These are phyloP conservation scores for Ectobius pallidus DNA, from an alignment of 2,888 invertebrate species.

Conservation along the genomic window DNA sequence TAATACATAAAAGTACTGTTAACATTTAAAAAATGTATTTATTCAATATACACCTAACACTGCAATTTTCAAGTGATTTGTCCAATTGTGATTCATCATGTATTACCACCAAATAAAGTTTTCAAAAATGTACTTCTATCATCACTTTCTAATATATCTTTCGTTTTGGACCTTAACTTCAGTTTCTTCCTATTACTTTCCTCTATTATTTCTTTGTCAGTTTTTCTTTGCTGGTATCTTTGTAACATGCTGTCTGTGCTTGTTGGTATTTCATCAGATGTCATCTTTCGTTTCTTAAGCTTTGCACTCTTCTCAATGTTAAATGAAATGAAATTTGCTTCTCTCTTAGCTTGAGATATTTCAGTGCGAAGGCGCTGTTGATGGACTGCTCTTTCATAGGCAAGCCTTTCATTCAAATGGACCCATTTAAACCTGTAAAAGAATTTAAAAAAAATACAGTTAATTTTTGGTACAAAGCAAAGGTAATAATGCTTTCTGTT, in stretches of 20 bases:
- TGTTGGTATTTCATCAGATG: background rate
- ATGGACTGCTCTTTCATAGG: slow-evolving; percentile 89
- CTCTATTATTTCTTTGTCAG: slow-evolving; percentile 38
- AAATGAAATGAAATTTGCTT: slow-evolving; percentile 83
- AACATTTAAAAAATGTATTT: too few relatives aligned
- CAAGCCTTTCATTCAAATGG: slow-evolving; percentile 90
- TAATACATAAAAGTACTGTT: too few relatives aligned
- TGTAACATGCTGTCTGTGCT: background rate
- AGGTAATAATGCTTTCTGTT: too few relatives aligned
- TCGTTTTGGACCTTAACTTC: too few relatives aligned
- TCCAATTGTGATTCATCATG: too few relatives aligned
- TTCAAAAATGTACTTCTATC: slow-evolving; percentile 26
- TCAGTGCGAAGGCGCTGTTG: slow-evolving; percentile 86
- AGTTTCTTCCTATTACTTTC: slow-evolving; percentile 38
- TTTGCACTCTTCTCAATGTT: slow-evolving; percentile 82
- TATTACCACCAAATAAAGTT: slow-evolving; percentile 17
- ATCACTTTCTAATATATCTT: background rate
- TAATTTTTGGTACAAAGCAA: too few relatives aligned
- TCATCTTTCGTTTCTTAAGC: slow-evolving; percentile 48
- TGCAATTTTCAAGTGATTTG: too few relatives aligned
- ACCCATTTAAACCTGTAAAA: slow-evolving; percentile 87
- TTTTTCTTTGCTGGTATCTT: slow-evolving; percentile 44
- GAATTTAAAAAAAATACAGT: too few relatives aligned
- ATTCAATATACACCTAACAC: too few relatives aligned
- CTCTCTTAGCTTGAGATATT: slow-evolving; percentile 89